Conservation (phyloP, 2,113 vertebrate genomes). For the Heterotis niloticus region DNA sequence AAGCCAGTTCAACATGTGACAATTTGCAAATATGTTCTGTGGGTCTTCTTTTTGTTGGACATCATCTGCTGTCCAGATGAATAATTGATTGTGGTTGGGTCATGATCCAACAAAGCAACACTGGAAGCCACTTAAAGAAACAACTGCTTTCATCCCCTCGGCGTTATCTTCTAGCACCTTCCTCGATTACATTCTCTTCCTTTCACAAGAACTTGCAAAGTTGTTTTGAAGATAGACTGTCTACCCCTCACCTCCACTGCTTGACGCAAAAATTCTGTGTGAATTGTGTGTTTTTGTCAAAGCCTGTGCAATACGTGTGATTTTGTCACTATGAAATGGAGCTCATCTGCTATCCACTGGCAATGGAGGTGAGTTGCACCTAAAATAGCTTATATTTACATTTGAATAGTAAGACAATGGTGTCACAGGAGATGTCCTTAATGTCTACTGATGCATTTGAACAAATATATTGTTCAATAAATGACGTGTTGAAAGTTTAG, state of each 20-base stretch:
- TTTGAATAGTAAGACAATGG: no score
- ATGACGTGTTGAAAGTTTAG: no score
- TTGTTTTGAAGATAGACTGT: not conserved
- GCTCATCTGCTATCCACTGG: not conserved
- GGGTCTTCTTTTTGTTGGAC: slow-evolving; percentile 22
- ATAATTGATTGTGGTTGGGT: slow-evolving; percentile 21
- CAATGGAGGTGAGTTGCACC: no score
- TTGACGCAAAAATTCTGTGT: not conserved
- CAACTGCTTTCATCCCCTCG: not conserved
- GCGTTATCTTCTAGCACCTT: not conserved
- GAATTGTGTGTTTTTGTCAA: not conserved
- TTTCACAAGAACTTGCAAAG: no score
- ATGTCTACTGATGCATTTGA: no score
- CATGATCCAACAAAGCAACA: not conserved
- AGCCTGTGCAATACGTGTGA: not conserved
- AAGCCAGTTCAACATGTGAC: no score
- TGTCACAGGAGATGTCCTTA: no score
- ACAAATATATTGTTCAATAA: no score
- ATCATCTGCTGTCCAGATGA: slow-evolving; percentile 23
- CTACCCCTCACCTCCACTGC: not conserved
- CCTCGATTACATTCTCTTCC: not conserved
- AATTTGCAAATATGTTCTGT: not conserved
- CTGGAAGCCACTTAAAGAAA: not conserved
- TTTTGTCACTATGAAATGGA: not conserved
- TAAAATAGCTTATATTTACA: no score